phyloP scores from a whole-genome alignment of 2,888 invertebrate species.

The Beris morrisii region DNA sequence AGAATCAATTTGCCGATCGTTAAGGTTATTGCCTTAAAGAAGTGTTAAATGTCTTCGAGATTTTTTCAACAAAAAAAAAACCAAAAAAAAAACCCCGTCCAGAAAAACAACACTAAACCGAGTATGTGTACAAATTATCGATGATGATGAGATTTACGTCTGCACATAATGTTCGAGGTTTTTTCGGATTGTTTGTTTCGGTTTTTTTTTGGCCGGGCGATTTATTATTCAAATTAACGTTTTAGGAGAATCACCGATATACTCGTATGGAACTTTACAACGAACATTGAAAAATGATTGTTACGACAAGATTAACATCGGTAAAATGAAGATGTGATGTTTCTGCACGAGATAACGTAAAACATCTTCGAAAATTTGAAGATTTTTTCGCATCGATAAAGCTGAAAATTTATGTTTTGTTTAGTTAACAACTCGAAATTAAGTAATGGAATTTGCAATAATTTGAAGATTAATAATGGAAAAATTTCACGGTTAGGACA shows the following conservation, averaged over 20 bases:
- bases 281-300: conserved; percentile 19
- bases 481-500: no score
- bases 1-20: conserved; percentile 29
- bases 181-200: not conserved
- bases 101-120: not conserved
- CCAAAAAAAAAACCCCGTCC: not conserved
- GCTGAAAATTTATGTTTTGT: conserved; percentile 8
- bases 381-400: conserved; percentile 11
- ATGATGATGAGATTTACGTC: conserved; percentile 9
- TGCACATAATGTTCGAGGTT: not conserved
- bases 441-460: conserved; percentile 9
- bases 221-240: conserved; percentile 4
- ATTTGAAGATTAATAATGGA: conserved; percentile 4
- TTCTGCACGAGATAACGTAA: not conserved
- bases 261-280: conserved; percentile 2
- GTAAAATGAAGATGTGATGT: conserved; percentile 14
- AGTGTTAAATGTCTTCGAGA: conserved; percentile 22
- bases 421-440: conserved; percentile 14
- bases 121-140: conserved; percentile 2
- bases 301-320: conserved; percentile 19
- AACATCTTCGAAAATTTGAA: not conserved
- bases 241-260: conserved; percentile 2
- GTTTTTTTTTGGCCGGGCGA: not conserved
- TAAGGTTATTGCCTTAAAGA: conserved; percentile 30
- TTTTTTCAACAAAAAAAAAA: not conserved